phyloP scores from a whole-genome alignment of 2,797 vertebrate genomes.

The Florisuga fusca region DNA sequence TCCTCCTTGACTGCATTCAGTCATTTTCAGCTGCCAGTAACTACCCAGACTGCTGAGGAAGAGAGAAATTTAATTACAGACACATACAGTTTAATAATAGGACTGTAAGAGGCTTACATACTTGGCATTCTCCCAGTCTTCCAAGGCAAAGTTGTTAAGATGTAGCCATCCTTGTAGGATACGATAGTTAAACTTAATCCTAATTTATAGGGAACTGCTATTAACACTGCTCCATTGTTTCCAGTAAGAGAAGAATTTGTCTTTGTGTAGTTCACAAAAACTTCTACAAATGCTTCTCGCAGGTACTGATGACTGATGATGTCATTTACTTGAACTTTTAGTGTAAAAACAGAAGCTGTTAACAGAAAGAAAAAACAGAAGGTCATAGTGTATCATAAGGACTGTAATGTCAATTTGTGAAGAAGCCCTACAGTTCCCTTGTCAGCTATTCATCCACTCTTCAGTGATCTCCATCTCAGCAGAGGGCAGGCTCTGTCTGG shows the following conservation, averaged over 20 bases:
- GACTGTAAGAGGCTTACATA: conserved; percentile 69
- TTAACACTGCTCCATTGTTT: conserved; percentile 80
- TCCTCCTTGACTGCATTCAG: not conserved
- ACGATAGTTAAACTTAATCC: conserved; percentile 82
- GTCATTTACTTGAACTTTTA: conserved; percentile 90
- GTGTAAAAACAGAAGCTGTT: conserved; percentile 80
- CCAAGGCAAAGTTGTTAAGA: conserved; percentile 84
- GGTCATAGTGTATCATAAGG: not conserved
- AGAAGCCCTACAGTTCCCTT: not conserved
- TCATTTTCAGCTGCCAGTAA: not conserved
- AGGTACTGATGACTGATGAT: conserved; percentile 82
- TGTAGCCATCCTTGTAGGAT: conserved; percentile 85
- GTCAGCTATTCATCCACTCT: not conserved
- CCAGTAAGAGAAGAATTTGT: conserved; percentile 80
- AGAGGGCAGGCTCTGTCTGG: not conserved
- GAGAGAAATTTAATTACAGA: not conserved
- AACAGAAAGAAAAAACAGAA: not conserved
- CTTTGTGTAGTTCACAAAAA: conserved; percentile 88
- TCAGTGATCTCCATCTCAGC: no score
- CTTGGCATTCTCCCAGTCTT: conserved; percentile 86
- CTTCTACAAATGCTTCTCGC: conserved; percentile 81
- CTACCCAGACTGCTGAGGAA: not conserved
- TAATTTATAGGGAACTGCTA: conserved; percentile 82
- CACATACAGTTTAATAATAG: conserved; percentile 16
- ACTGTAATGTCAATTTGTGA: not conserved